Evolutionary conservation across 2,113 vertebrate species (phyloP).

Genomic region (Anser brachyrhynchus): DNA sequence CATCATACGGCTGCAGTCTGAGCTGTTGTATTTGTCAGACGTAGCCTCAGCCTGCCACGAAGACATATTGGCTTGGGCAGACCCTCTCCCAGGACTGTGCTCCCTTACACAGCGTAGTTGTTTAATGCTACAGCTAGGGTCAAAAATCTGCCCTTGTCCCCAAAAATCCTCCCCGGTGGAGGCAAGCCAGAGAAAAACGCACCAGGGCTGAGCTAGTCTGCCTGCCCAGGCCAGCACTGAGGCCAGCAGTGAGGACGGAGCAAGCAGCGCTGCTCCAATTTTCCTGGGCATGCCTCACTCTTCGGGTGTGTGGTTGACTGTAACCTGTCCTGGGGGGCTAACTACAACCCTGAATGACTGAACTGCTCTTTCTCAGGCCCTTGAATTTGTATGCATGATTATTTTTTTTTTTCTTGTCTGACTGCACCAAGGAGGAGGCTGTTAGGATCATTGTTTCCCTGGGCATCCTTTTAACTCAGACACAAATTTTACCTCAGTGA

Average conservation of each 20-base stretch:
- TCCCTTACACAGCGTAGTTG: background rate
- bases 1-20: background rate
- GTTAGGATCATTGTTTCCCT: background rate
- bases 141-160: background rate
- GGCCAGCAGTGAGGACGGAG: background rate
- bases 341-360: background rate
- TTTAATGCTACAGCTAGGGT: background rate
- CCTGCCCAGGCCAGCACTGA: background rate
- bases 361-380: background rate
- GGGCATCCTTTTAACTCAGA: background rate
- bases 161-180: background rate
- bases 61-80: background rate
- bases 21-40: accelerated
- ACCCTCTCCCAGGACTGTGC: background rate
- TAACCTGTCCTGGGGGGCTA: background rate
- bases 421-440: background rate
- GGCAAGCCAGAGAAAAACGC: background rate
- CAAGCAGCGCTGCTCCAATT: background rate
- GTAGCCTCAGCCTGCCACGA: accelerated
- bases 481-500: background rate
- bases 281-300: background rate
- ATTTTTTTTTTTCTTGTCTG: background rate
- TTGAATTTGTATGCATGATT: background rate
- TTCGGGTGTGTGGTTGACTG: background rate
- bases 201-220: background rate